Conservation (phyloP, 2,113 vertebrate genomes). For the Etheostoma cragini region DNA sequence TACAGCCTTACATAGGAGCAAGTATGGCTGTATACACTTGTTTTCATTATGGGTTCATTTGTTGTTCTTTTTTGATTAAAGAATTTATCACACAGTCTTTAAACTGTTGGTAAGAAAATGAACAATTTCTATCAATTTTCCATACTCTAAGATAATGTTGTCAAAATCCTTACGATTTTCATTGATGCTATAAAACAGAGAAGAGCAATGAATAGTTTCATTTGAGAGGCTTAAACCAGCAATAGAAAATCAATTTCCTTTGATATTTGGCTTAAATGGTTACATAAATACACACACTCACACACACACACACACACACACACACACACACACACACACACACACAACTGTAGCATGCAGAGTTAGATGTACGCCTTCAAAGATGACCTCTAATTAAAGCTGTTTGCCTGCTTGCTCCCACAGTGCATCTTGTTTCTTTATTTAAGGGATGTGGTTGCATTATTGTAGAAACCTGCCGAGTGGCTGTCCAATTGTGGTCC, state of each 20-base stretch:
- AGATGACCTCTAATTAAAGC: constrained; percentile 43
- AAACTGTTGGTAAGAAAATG: neutral
- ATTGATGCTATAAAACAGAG: neutral
- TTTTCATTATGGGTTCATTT: neutral
- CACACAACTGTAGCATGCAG: neutral
- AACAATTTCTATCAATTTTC: neutral
- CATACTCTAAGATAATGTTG: neutral
- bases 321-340: neutral
- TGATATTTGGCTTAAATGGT: neutral
- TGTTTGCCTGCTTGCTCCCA: constrained; percentile 25
- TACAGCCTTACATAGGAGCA: neutral
- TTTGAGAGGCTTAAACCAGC: neutral
- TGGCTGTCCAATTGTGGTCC: constrained; percentile 45
- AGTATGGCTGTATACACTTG: neutral
- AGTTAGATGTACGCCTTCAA: neutral
- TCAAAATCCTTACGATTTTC: neutral
- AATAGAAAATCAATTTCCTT: neutral
- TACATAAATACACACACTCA: neutral
- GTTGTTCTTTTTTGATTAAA: neutral
- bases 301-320: too few species aligned
- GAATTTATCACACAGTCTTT: neutral
- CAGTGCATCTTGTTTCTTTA: constrained; percentile 14
- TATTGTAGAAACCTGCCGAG: constrained; percentile 43
- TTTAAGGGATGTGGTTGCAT: constrained; percentile 28
- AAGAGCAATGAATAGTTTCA: neutral